Conservation (phyloP, 2,113 vertebrate species). For the Macquaria ambigua region DNA sequence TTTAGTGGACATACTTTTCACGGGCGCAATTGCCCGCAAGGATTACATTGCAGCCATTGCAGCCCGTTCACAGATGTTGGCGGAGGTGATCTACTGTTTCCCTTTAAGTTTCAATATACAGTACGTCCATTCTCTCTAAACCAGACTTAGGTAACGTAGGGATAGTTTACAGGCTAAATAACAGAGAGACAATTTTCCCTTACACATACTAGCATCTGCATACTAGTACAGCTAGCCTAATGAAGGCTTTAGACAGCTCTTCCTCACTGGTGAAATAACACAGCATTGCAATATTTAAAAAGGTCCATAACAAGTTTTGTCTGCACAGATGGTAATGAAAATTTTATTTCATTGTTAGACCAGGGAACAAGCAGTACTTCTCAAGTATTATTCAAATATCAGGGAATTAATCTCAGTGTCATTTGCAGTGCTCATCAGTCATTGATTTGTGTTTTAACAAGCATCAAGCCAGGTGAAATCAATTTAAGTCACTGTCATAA, state of each 20-base stretch:
- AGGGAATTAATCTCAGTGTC: conserved; percentile 52
- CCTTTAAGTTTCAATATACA: too few relatives aligned
- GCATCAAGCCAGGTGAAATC: conserved; percentile 70
- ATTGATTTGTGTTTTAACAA: conserved; percentile 61
- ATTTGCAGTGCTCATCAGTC: conserved; percentile 51
- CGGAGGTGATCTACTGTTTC: too few relatives aligned
- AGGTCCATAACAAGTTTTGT: neutral
- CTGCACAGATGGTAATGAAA: neutral
- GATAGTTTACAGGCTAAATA: too few relatives aligned
- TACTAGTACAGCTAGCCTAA: neutral
- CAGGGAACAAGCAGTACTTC: conserved; percentile 19
- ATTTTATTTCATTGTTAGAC: conserved; percentile 16
- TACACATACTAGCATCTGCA: too few relatives aligned
- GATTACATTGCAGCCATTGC: too few relatives aligned
- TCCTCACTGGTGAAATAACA: neutral
- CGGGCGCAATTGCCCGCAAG: too few relatives aligned
- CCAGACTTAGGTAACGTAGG: too few relatives aligned
- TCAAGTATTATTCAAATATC: conserved; percentile 50
- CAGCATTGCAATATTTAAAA: conserved; percentile 7
- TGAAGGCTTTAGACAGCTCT: neutral
- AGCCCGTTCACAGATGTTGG: too few relatives aligned
- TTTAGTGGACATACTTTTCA: too few relatives aligned
- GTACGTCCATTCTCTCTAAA: neutral
- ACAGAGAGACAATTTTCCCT: neutral
- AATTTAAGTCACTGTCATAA: conserved; percentile 62